Evolutionary conservation across 2,888 invertebrate genomes (phyloP).

Genomic region (Drosophila mercatorum): DNA sequence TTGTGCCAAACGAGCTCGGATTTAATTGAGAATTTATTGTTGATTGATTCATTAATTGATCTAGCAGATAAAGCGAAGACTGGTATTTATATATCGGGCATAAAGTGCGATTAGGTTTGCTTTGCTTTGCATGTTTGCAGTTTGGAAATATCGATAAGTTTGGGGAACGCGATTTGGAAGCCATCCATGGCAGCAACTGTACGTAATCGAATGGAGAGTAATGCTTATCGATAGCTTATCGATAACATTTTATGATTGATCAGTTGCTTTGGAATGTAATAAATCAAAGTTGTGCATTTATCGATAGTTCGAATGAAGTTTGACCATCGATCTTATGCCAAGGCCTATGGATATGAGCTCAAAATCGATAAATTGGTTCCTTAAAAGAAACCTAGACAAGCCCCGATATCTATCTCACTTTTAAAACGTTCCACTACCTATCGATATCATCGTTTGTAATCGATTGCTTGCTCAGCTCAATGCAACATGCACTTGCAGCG

Average conservation of each 20-base stretch:
- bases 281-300: no score
- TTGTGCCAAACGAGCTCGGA: slow-evolving; percentile 4
- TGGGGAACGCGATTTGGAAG: neutral
- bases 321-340: no score
- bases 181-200: no score
- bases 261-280: no score
- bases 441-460: slow-evolving; percentile 7
- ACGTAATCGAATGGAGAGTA: neutral
- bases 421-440: no score
- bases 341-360: no score
- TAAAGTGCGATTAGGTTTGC: neutral
- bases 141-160: slow-evolving; percentile 2
- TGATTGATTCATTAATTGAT: slow-evolving; percentile 18
- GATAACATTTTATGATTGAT: no score
- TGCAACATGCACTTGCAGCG: slow-evolving; percentile 19
- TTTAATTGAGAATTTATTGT: neutral
- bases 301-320: no score
- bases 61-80: neutral
- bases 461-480: neutral
- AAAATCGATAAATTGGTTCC: neutral
- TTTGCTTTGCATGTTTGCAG: neutral
- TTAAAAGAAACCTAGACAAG: neutral
- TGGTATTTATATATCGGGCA: neutral
- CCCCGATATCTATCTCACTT: neutral
- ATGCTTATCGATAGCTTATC: neutral